phyloP scores from a whole-genome alignment of 2,113 vertebrate species.

The Platysteira castanea region DNA sequence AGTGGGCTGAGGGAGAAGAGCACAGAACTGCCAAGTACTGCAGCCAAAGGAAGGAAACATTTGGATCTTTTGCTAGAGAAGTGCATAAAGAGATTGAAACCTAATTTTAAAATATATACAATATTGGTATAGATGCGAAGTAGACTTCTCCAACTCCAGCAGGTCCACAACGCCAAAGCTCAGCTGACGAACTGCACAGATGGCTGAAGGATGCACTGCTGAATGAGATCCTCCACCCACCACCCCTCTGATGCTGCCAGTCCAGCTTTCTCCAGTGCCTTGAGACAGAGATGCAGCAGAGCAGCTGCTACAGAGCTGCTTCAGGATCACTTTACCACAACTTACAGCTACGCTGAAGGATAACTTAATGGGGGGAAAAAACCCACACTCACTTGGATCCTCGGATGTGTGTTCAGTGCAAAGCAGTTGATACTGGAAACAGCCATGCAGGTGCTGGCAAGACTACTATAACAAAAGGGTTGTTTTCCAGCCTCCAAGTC shows the following conservation, averaged over 20 bases:
- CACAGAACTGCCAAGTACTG: background rate
- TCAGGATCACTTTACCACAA: background rate
- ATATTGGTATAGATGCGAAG: background rate
- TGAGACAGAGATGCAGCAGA: background rate
- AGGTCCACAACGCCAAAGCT: background rate
- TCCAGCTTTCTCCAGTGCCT: background rate
- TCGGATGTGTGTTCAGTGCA: background rate
- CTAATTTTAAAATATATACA: background rate
- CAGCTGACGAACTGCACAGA: background rate
- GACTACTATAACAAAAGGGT: background rate
- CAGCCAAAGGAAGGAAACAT: background rate
- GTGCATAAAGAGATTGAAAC: background rate
- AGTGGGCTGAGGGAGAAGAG: background rate
- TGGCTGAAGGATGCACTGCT: background rate
- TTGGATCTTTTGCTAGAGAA: background rate
- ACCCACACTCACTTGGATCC: background rate
- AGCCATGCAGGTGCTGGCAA: background rate
- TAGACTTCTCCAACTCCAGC: background rate
- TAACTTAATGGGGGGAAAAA: accelerated
- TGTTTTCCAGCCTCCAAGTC: background rate
- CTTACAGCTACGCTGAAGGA: background rate
- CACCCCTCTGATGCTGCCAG: background rate
- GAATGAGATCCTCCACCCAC: background rate
- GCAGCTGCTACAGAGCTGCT: background rate
- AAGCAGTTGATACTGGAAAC: background rate